Evolutionary conservation across 2,797 vertebrate species (phyloP), one percentile per base, ranked within the genome.

Genomic region (Amblyopsis hoosieri): DNA sequence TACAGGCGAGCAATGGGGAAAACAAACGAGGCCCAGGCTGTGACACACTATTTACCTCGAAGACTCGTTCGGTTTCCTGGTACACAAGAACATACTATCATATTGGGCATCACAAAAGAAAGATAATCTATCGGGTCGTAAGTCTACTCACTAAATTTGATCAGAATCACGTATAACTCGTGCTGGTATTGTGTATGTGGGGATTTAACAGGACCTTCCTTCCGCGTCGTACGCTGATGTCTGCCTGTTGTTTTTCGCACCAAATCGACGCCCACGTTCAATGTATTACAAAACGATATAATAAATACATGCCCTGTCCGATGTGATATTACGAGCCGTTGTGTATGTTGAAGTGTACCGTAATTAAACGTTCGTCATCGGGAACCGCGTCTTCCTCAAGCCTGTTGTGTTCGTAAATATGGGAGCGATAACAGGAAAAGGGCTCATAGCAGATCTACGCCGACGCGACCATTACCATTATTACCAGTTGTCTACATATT

Each of bases 141-240:
- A 11, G 9, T 76, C 71, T 45, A 62, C 47, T 63, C 37, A 76
- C 66, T 70, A 78, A 69, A 82, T 71, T 59, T 29, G 23, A 45
- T 69, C 61, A 4, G 74, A 57, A 65, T 65, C 80, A 66, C 80
- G 76, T 77, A 48, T 66, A 6, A 57, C 75, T 66, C 72, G 82
- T 77, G 79, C 79, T 67, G 69, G 59, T 69, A 82, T 82, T 81
- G 81, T 90, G 82, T 80, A 75, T 75, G 76, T 82, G 85, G 91
- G 91, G 90, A 90, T 93, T 92, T 93, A 93, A 93, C 89, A 76
- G 81, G 83, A 87, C 78, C 81, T 78, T 85, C 74, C 72, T 91
- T 90, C 89, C 88, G 84, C 83, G 86, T 92, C 84, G 81, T 78
- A 73, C 83, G 75, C 87, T 45, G n/a, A 14, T 12, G 42, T 15